These are phyloP conservation scores for Tachina fera DNA, from an alignment of 2,888 invertebrate genomes.

Conservation along the genomic window DNA sequence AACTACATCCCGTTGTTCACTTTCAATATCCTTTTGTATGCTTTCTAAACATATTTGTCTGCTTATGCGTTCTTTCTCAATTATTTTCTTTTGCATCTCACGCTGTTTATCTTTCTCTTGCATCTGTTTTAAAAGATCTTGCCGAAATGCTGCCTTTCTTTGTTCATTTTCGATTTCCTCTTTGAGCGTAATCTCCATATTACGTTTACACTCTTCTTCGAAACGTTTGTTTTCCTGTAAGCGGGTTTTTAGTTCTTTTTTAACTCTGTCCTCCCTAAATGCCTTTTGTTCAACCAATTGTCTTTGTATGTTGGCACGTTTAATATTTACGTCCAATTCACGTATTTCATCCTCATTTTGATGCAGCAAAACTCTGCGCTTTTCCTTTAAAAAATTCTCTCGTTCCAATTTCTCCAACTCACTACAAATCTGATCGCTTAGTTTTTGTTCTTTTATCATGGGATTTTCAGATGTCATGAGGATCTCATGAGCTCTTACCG, in stretches of 20 bases:
- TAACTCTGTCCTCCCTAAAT: background rate
- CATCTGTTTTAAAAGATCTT: conserved; percentile 50
- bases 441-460: conserved; percentile 20
- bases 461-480: conserved; percentile 45
- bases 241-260: background rate
- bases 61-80: conserved; percentile 22
- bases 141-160: conserved; percentile 30
- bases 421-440: conserved; percentile 5
- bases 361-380: conserved; percentile 26
- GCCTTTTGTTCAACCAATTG: conserved; percentile 42
- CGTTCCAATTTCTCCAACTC: background rate
- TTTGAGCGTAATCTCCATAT: background rate
- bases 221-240: conserved; percentile 15
- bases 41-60: background rate
- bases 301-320: conserved; percentile 42
- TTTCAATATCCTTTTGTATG: conserved; percentile 21
- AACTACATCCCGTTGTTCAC: background rate
- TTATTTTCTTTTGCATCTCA: conserved; percentile 1
- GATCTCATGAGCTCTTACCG: conserved; percentile 21
- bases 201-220: background rate
- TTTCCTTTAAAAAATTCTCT: conserved; percentile 34
- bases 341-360: conserved; percentile 49
- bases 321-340: conserved; percentile 25
- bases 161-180: background rate
- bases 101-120: conserved; percentile 17